A percentile compares a stretch with the other conserved stretches of the same genome.
Evolutionary conservation across 2,888 invertebrate genomes (phyloP).

Genomic region (Dynastes maya): DNA sequence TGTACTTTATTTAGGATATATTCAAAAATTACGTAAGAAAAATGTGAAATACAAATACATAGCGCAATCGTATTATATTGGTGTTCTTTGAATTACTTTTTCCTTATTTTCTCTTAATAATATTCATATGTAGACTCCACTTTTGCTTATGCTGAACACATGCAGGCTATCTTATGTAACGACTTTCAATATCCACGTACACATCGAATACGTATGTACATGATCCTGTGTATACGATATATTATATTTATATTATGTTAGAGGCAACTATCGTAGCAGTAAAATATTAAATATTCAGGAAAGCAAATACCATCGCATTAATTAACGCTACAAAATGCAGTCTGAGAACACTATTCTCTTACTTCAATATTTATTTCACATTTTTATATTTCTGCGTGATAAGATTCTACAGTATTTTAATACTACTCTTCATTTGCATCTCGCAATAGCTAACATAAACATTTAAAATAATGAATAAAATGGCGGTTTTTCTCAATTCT

Average conservation of each 20-base stretch:
- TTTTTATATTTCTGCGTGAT: background rate
- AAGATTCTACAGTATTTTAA: no score
- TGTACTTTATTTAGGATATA: conserved; percentile 58
- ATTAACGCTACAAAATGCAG: no score
- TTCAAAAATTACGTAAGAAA: conserved; percentile 50
- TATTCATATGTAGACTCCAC: conserved; percentile 7
- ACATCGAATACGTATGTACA: conserved; percentile 24
- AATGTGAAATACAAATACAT: conserved; percentile 47
- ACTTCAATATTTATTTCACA: background rate
- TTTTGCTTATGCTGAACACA: conserved; percentile 42
- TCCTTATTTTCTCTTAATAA: conserved; percentile 29
- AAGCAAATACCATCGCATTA: background rate
- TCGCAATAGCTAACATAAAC: no score
- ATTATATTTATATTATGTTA: background rate
- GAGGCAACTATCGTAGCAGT: background rate
- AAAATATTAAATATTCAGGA: background rate
- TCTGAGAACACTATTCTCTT: background rate
- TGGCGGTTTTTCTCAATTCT: no score
- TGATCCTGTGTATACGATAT: background rate
- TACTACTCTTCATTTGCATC: no score
- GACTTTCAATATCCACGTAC: conserved; percentile 23
- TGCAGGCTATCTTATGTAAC: conserved; percentile 27
- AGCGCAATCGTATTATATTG: conserved; percentile 51
- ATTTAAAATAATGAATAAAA: no score
- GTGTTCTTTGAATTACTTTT: conserved; percentile 49